Conservation (phyloP, 2,113 vertebrate genomes). For the Vombatus ursinus region DNA sequence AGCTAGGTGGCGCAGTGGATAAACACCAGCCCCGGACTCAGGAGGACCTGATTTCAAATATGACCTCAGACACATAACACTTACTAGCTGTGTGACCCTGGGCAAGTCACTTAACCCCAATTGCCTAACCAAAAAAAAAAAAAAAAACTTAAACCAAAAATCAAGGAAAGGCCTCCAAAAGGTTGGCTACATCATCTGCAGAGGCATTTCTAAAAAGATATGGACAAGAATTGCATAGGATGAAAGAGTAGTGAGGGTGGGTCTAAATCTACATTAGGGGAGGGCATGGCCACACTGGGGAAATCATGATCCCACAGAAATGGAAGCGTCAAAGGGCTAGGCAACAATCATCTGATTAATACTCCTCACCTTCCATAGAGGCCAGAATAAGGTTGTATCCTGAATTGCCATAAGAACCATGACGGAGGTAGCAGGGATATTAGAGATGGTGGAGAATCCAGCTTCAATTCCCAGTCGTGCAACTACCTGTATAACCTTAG, state of each 20-base stretch:
- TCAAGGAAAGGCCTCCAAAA: background rate
- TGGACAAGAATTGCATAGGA: background rate
- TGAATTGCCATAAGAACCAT: conserved; percentile 26
- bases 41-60: too few relatives aligned
- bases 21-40: too few relatives aligned
- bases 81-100: too few relatives aligned
- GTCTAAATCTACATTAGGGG: background rate
- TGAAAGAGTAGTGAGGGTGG: background rate
- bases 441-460: background rate
- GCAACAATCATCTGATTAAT: conserved; percentile 11
- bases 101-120: too few relatives aligned
- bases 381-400: background rate
- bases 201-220: background rate
- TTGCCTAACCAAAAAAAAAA: too few relatives aligned
- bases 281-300: background rate
- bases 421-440: background rate
- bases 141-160: too few relatives aligned
- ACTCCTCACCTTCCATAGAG: conserved; percentile 35
- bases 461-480: background rate
- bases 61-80: too few relatives aligned
- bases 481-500: background rate
- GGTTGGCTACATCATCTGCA: background rate
- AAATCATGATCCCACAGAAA: background rate
- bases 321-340: conserved; percentile 22
- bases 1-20: too few relatives aligned